Evolutionary conservation across 2,797 vertebrate species (phyloP).

Genomic region (Microcaecilia unicolor): DNA sequence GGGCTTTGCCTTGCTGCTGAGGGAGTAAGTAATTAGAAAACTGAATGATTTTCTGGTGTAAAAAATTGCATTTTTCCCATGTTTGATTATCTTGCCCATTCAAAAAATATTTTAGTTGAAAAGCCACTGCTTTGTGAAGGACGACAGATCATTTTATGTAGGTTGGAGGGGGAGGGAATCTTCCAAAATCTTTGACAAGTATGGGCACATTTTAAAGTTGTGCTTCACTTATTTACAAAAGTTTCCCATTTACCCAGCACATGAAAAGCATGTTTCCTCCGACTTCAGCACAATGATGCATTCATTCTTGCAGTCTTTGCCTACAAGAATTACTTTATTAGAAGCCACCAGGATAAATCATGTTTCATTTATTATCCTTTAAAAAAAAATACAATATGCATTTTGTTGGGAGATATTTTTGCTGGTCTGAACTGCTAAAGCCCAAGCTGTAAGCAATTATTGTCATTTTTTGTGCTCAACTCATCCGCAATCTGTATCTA

Average conservation of each 20-base stretch:
- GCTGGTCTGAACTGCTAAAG: conserved; percentile 17
- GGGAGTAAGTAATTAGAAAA: conserved; percentile 42
- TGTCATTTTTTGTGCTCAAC: too few relatives aligned
- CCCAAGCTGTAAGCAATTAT: conserved; percentile 9
- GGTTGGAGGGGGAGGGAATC: conserved; percentile 1
- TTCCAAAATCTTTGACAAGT: conserved; percentile 36
- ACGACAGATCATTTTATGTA: conserved; percentile 15
- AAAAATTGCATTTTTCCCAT: conserved; percentile 10
- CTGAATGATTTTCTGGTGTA: conserved; percentile 10
- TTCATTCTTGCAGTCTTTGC: conserved; percentile 48
- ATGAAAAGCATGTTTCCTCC: conserved; percentile 52
- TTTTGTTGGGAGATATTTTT: conserved; percentile 30
- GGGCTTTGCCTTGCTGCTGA: conserved; percentile 34
- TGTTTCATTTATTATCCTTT: conserved; percentile 41
- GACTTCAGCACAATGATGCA: conserved; percentile 43
- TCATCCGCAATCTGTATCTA: not conserved
- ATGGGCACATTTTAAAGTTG: conserved; percentile 42
- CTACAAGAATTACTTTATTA: conserved; percentile 46
- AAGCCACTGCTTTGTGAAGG: conserved; percentile 5
- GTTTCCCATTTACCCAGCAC: conserved; percentile 45
- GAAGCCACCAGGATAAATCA: conserved; percentile 37
- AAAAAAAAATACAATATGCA: conserved; percentile 4
- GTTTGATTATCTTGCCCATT: conserved; percentile 32
- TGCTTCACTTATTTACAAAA: conserved; percentile 50
- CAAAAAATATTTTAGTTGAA: conserved; percentile 41